Evolutionary conservation across 2,797 vertebrate genomes (phyloP).

Genomic region (Mormyrops attenuatus): DNA sequence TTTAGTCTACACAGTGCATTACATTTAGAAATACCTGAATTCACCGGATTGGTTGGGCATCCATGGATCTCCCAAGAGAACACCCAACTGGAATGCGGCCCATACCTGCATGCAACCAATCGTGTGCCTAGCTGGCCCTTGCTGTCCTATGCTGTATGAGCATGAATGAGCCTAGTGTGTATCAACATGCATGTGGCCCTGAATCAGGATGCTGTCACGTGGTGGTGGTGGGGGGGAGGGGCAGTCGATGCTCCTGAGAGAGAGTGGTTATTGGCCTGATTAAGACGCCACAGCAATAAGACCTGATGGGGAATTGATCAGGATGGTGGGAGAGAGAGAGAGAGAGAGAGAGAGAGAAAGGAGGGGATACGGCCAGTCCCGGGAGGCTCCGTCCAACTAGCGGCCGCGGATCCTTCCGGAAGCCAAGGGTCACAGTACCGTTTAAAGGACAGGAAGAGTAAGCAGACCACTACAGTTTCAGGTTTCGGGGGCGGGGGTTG

Average conservation of each 20-base stretch:
- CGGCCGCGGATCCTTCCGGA: background rate
- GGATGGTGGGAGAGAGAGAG: background rate
- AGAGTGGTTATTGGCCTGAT: constrained; percentile 3
- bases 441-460: background rate
- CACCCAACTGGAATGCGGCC: background rate
- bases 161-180: background rate
- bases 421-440: background rate
- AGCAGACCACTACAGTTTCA: background rate
- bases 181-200: background rate
- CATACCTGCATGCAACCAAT: background rate
- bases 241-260: background rate
- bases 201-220: background rate
- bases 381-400: background rate
- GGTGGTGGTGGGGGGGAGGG: background rate
- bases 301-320: constrained; percentile 16
- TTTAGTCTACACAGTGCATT: background rate
- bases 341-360: background rate
- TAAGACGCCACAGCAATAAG: constrained; percentile 8
- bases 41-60: background rate
- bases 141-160: background rate
- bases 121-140: background rate
- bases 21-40: background rate
- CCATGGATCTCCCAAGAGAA: background rate
- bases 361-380: background rate
- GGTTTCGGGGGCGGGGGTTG: background rate